phyloP scores from a whole-genome alignment of 2,888 invertebrate genomes.

The Tipula unca region DNA sequence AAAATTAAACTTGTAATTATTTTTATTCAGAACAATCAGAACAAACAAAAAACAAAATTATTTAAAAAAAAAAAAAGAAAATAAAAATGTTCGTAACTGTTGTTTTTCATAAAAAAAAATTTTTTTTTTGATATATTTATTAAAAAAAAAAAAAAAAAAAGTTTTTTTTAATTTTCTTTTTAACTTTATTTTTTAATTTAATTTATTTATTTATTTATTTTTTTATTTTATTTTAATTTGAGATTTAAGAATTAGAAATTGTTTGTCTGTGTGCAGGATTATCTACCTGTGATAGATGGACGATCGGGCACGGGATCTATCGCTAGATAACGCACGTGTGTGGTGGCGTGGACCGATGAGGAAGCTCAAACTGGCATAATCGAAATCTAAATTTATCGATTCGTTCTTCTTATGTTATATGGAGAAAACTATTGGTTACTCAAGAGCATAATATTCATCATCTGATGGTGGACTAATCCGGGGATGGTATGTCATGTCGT shows the following conservation, averaged over 20 bases:
- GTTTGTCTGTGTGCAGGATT: slow-evolving; percentile 53
- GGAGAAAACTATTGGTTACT: not conserved
- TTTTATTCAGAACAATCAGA: slow-evolving; percentile 14
- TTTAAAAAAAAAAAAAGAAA: slow-evolving; percentile 14
- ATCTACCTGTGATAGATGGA: slow-evolving; percentile 14
- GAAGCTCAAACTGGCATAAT: slow-evolving; percentile 21
- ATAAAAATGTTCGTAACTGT: slow-evolving; percentile 14
- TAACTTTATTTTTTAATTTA: not conserved
- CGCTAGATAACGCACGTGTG: not conserved
- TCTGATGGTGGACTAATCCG: not conserved
- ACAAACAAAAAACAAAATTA: slow-evolving; percentile 16
- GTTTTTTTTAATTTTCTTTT: not conserved
- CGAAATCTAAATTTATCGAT: slow-evolving; percentile 16
- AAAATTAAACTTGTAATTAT: not conserved
- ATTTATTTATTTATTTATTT: not conserved
- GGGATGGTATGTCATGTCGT: no score
- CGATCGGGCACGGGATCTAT: not conserved
- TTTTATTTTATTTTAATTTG: slow-evolving; percentile 18
- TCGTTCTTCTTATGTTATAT: slow-evolving; percentile 20
- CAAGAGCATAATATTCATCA: not conserved
- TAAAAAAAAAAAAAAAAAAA: not conserved
- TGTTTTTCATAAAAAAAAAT: not conserved
- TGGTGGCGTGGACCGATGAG: slow-evolving; percentile 33
- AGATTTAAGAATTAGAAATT: slow-evolving; percentile 29
- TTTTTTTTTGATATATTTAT: slow-evolving; percentile 14